Conservation (phyloP, 2,888 invertebrate species). For the Pseudococcus longispinus region DNA sequence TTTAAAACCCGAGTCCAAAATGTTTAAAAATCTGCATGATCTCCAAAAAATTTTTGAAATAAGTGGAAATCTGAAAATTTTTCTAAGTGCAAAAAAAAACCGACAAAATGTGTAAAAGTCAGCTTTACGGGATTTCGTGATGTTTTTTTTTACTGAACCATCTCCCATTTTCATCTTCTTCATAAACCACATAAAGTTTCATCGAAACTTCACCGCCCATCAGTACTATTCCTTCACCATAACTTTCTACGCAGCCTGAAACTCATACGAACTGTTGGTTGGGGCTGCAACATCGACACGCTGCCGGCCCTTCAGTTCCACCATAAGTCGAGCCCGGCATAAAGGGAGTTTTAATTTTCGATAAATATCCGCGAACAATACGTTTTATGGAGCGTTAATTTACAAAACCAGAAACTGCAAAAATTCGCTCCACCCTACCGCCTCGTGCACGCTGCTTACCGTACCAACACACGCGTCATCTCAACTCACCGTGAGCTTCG, state of each 20-base stretch:
- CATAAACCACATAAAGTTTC: neutral
- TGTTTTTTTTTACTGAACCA: too few species aligned
- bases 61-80: too few species aligned
- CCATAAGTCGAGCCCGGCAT: neutral
- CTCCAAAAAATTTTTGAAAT: too few species aligned
- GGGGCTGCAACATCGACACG: too few species aligned
- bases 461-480: neutral
- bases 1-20: too few species aligned
- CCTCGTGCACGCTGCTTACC: neutral
- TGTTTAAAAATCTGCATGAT: too few species aligned
- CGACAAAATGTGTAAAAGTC: too few species aligned
- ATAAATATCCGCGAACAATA: slow-evolving; percentile 7
- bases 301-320: neutral
- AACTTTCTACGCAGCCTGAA: neutral
- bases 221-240: too few species aligned
- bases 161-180: neutral
- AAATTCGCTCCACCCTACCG: neutral
- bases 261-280: too few species aligned
- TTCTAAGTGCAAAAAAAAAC: too few species aligned
- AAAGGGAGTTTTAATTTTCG: neutral
- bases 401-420: slow-evolving; percentile 1
- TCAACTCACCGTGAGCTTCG: neutral
- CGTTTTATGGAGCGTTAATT: slow-evolving; percentile 20
- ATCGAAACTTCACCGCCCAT: too few species aligned
- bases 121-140: too few species aligned